phyloP scores from a whole-genome alignment of 2,888 invertebrate genomes.

The Drosophila mercatorum region DNA sequence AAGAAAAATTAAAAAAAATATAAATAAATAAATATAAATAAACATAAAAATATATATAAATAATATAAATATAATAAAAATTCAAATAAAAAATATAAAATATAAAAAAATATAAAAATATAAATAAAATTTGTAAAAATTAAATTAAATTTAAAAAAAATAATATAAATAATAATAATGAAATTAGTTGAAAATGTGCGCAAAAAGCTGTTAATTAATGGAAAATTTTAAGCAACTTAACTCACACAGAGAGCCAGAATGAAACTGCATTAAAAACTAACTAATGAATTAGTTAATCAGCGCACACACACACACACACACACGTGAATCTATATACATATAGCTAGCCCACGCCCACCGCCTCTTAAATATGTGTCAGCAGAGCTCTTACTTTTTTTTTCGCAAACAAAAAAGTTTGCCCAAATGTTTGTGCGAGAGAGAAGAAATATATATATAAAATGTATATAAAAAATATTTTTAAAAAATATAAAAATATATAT shows the following conservation, averaged over 20 bases:
- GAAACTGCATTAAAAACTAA: neutral
- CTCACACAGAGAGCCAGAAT: neutral
- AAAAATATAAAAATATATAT: neutral
- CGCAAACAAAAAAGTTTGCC: neutral
- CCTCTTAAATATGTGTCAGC: constrained; percentile 44
- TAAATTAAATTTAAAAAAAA: too few species aligned
- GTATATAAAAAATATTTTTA: neutral
- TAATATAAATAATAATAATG: neutral
- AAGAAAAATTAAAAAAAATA: too few species aligned
- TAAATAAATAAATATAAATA: too few species aligned
- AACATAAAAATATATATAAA: neutral
- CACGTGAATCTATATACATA: neutral
- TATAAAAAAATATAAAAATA: too few species aligned
- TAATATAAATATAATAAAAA: neutral
- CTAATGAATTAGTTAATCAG: constrained; percentile 9
- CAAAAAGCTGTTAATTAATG: constrained; percentile 51
- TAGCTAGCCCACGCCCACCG: neutral
- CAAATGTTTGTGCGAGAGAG: neutral
- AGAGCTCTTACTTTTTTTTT: neutral
- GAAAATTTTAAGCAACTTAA: constrained; percentile 23
- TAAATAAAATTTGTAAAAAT: too few species aligned
- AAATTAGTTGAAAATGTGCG: constrained; percentile 34
- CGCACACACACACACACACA: neutral
- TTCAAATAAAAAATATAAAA: too few species aligned
- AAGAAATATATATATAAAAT: neutral